Evolutionary conservation across 2,113 vertebrate species (phyloP), one percentile per base, ranked within the genome.

Genomic region (Ranitomeya imitator): DNA sequence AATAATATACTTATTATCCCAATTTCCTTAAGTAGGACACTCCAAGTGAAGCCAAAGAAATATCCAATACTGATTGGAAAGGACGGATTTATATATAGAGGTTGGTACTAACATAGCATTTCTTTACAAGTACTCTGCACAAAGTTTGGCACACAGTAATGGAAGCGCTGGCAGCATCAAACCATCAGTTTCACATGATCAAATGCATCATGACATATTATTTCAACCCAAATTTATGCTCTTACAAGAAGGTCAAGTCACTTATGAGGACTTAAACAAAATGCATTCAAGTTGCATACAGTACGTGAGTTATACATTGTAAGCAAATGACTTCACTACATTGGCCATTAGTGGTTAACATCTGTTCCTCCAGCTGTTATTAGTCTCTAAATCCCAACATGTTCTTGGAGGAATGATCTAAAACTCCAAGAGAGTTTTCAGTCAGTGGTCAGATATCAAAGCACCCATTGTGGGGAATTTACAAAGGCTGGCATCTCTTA

Each of bases 311-410:
- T 76, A 76, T 76, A 76, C 73, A 19, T 74, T 76, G 16, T 21
- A 76, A 76, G 52, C 45, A 76, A 51, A 76, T 76, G 7, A 76
- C 31, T 76, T 76, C 73, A 76, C 19, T 52, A 18, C 73, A 76
- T 76, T 76, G 73, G 73, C 37, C 73, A 76, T 51, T 52, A 76
- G 18, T 11, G 73, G 73, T 76, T 18, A 76, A 76, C 73, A 76
- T 76, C 73, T 76, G 73, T 52, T 76, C 21, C 51, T 79, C 51
- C 77, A 79, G 77, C 51, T 79, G 77, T 79, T 23, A 79, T 57
- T 79, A 79, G 57, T 78, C 74, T 78, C 74, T 52, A 54, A 54
- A 21, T 79, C 77, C 52, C 15, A 79, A n/a, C 77, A 79, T 51
- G 52, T 79, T 23, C 77, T 23, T 79, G 7, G 16, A 76, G 37